These are phyloP conservation scores for Stramonita haemastoma DNA, from an alignment of 2,888 invertebrate species.

Conservation along the genomic window DNA sequence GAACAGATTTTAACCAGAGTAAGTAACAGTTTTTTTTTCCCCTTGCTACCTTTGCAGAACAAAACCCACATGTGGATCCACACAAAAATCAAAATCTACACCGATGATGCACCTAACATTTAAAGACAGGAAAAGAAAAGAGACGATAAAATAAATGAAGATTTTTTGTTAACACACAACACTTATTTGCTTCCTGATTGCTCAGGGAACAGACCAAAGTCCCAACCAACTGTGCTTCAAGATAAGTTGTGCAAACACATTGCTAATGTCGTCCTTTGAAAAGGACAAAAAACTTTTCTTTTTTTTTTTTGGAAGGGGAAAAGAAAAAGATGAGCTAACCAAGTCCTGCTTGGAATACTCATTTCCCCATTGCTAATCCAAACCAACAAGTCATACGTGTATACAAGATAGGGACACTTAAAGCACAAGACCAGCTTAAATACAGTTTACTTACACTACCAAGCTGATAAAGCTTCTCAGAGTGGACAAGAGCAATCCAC, in stretches of 20 bases:
- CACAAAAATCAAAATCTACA: background rate
- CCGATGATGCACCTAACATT: too few relatives aligned
- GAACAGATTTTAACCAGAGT: background rate
- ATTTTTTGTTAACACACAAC: too few relatives aligned
- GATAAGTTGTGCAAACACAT: background rate
- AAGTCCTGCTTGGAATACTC: slow-evolving; percentile 37
- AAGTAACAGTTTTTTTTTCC: background rate
- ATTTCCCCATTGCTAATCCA: background rate
- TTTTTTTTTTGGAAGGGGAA: background rate
- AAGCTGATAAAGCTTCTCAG: too few relatives aligned
- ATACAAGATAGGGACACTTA: background rate
- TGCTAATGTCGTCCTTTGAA: background rate
- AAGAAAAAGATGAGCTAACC: slow-evolving; percentile 7
- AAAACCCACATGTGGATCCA: slow-evolving; percentile 1
- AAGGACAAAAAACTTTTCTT: background rate
- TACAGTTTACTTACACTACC: too few relatives aligned
- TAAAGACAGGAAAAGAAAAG: too few relatives aligned
- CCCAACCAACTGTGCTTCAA: background rate
- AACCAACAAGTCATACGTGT: background rate
- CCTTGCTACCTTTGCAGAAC: slow-evolving; percentile 11
- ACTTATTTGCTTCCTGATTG: too few relatives aligned
- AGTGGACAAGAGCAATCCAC: too few relatives aligned
- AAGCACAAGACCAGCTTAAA: slow-evolving; percentile 6
- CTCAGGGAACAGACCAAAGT: background rate
- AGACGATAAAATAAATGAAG: too few relatives aligned